Percentiles rank a stretch among this genome's conserved stretches.
Evolutionary conservation across 2,888 invertebrate genomes (phyloP).

Genomic region (Drosophila nr. fundita): DNA sequence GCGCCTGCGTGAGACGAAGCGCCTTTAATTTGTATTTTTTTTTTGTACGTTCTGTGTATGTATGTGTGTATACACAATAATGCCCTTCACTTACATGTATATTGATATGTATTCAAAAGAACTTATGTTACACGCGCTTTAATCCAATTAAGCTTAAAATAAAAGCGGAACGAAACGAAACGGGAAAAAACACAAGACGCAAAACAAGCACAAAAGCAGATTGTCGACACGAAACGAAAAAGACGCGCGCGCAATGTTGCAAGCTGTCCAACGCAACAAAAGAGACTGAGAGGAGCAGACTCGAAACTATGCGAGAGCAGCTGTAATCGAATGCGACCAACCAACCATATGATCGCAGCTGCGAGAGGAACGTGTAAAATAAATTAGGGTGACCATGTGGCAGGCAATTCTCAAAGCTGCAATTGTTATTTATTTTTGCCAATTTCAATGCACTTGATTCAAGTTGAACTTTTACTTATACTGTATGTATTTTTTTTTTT

Average conservation of each 20-base stretch:
- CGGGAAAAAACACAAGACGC: conserved; percentile 26
- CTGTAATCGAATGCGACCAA: conserved; percentile 29
- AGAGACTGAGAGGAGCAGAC: conserved; percentile 55
- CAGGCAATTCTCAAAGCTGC: conserved; percentile 4
- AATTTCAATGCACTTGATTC: conserved; percentile 12
- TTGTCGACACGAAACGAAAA: conserved; percentile 26
- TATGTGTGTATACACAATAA: conserved; percentile 13
- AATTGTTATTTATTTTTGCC: conserved; percentile 9
- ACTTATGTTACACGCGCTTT: conserved; percentile 40
- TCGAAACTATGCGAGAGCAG: conserved; percentile 9
- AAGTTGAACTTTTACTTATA: conserved; percentile 20
- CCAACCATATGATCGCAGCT: conserved; percentile 64
- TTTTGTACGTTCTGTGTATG: not conserved
- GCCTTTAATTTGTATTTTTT: conserved; percentile 13
- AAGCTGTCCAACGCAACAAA: conserved; percentile 52
- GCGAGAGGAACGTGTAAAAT: conserved; percentile 14
- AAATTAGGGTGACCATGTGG: conserved; percentile 28
- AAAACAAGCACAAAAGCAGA: conserved; percentile 49
- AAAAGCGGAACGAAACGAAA: conserved; percentile 32
- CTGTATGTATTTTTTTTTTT: conserved; percentile 9
- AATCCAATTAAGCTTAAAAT: conserved; percentile 46
- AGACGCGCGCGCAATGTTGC: conserved; percentile 67
- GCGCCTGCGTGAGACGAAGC: conserved; percentile 45
- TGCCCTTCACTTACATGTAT: conserved; percentile 46
- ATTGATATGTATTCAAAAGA: conserved; percentile 11